Evolutionary conservation across 2,797 vertebrate genomes (phyloP), one percentile per base, ranked within the genome.

Genomic region (Pterois miles): DNA sequence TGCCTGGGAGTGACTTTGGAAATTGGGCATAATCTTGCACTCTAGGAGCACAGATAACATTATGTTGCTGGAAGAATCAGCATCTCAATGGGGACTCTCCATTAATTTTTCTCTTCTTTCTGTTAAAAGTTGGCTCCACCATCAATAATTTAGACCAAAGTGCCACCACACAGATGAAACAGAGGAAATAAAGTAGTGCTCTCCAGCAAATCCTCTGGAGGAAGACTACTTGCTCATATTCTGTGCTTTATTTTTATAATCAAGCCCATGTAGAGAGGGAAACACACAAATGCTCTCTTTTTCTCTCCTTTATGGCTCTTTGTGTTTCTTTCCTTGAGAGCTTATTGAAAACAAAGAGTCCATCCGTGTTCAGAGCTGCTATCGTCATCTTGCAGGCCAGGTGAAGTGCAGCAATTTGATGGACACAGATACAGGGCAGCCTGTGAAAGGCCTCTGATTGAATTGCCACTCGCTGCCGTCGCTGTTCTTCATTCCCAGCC

Each of bases 131-230:
- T 84, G 74, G 38, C 67, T 86, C 13, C 53, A 14, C 20, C 70
- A 79, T 91, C 66, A 81, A 85, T 88, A 85, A 82, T 86, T 87
- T 71, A 89, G 64, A 73, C 38, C 12, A 29, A 87, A 78, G 72
- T 68, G 50, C 83, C 3, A 18, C 82, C 59, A 72, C 43, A 69
- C 74, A 62, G 53, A 83, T 65, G 31, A 71, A 72, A 78, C 64
- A 23, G 33, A 65, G 62, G 65, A 85, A 85, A 86, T 71, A 62
- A 67, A 63, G 72, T 33, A 64, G 60, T 43, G 20, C 63, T 84
- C 74, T 79, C 72, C 54, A 81, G 67, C 56, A 82, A 76, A 77
- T 69, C 63, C 58, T 81, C 70, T 43, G 66, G 52, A 88, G 59
- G 65, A 29, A 34, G 69, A 69, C 60, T 43, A 38, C 29, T 72